A percentile compares a stretch with the other conserved stretches of the same genome.
Conservation (phyloP, 1,140 invertebrate genomes). For the Metaphire vulgaris region DNA sequence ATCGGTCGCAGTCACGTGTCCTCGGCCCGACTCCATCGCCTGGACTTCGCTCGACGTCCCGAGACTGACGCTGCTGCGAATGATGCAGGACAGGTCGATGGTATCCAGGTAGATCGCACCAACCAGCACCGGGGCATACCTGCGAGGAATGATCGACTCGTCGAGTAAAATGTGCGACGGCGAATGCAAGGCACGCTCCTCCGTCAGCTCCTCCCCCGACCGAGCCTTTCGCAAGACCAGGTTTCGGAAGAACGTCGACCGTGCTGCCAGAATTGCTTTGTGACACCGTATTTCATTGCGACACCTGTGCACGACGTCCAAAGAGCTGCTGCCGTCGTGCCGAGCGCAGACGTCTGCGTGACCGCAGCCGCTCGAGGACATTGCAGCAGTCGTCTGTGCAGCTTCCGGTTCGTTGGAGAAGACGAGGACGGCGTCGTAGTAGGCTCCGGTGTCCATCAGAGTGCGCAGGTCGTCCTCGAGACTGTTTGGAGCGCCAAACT, state of each 20-base stretch:
- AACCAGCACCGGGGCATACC: slow-evolving; percentile 77
- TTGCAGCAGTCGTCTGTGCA: slow-evolving; percentile 21
- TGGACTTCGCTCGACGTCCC: slow-evolving; percentile 47
- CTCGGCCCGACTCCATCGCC: slow-evolving; percentile 22
- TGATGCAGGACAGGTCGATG: slow-evolving; percentile 60
- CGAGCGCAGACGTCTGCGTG: slow-evolving; percentile 56
- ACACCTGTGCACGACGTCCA: not conserved
- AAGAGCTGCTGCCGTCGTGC: not conserved
- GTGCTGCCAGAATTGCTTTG: slow-evolving; percentile 79
- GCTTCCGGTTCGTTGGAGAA: slow-evolving; percentile 58
- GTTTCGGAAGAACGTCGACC: slow-evolving; percentile 86
- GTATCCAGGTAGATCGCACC: slow-evolving; percentile 87
- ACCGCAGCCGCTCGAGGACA: slow-evolving; percentile 61
- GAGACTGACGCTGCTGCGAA: slow-evolving; percentile 40
- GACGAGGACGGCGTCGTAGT: slow-evolving; percentile 77
- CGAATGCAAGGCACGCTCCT: slow-evolving; percentile 66
- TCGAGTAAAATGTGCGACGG: slow-evolving; percentile 78
- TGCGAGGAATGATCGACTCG: slow-evolving; percentile 70
- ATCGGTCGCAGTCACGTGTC: slow-evolving; percentile 58
- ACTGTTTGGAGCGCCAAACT: slow-evolving; percentile 79
- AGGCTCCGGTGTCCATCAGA: slow-evolving; percentile 80
- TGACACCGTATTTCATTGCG: slow-evolving; percentile 75
- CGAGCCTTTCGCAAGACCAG: slow-evolving; percentile 63
- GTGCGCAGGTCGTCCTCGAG: slow-evolving; percentile 79
- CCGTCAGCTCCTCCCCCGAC: slow-evolving; percentile 71